Evolutionary conservation across 2,113 vertebrate genomes (phyloP).

Genomic region (Meriones unguiculatus): DNA sequence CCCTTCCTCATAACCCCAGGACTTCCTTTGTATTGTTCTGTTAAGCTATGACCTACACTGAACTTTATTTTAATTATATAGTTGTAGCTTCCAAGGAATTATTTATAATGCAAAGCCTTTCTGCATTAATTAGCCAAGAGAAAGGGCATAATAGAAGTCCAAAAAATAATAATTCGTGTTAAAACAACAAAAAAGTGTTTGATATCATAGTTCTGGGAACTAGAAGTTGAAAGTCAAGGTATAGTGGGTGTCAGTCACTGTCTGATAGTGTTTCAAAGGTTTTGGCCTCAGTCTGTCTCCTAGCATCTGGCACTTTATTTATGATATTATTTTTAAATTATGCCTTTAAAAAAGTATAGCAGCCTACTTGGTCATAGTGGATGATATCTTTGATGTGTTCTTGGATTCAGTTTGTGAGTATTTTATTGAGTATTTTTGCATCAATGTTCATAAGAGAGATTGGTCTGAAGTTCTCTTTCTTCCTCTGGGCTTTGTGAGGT

Average conservation of each 20-base stretch:
- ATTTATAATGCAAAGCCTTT: background rate
- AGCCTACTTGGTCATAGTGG: too few relatives aligned
- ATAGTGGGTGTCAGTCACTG: background rate
- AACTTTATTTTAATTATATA: slow-evolving; percentile 7
- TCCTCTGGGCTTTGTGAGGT: too few relatives aligned
- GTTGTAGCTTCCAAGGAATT: background rate
- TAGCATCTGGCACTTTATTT: background rate
- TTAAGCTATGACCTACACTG: background rate
- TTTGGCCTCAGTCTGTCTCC: background rate
- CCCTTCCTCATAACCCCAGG: background rate
- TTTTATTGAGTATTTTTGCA: too few relatives aligned
- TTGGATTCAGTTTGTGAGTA: too few relatives aligned
- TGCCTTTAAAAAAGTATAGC: background rate
- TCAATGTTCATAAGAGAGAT: too few relatives aligned
- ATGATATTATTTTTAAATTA: background rate
- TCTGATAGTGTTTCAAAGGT: background rate
- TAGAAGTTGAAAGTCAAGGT: background rate
- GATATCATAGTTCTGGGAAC: background rate
- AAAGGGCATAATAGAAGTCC: background rate
- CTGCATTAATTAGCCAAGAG: background rate
- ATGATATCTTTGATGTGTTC: too few relatives aligned
- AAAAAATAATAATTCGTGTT: background rate
- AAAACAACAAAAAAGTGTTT: background rate
- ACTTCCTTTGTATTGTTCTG: background rate
- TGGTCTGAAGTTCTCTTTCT: too few relatives aligned